phyloP scores from a whole-genome alignment of 2,797 vertebrate species.

The Onychomys torridus region DNA sequence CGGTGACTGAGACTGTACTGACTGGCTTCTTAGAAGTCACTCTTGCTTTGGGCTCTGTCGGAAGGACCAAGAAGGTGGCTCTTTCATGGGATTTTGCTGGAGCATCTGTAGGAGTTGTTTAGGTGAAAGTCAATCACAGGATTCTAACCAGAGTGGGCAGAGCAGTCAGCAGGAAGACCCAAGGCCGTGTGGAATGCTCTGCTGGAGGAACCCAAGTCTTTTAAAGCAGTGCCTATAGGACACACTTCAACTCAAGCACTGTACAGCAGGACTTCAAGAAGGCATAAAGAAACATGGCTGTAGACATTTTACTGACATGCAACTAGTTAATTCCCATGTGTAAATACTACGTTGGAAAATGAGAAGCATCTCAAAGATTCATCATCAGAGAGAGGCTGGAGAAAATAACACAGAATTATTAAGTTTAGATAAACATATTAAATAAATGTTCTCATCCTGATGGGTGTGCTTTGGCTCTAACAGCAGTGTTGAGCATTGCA shows the following conservation, averaged over 20 bases:
- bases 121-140: background rate
- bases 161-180: background rate
- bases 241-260: background rate
- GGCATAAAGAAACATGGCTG: background rate
- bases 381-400: background rate
- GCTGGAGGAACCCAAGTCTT: background rate
- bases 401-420: background rate
- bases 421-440: slow-evolving; percentile 22
- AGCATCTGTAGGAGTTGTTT: background rate
- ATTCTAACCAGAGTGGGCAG: slow-evolving; percentile 56
- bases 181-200: background rate
- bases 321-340: slow-evolving; percentile 22
- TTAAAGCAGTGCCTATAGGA: background rate
- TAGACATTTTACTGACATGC: background rate
- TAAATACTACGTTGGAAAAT: background rate
- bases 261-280: slow-evolving; percentile 18
- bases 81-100: background rate
- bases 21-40: slow-evolving; percentile 41
- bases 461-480: background rate
- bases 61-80: slow-evolving; percentile 1
- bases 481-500: background rate
- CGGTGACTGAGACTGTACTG: background rate
- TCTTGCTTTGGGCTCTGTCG: background rate
- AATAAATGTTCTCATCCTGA: background rate
- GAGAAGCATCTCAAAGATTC: background rate